Conservation (phyloP, 2,113 vertebrate species). For the Sinocyclocheilus maitianheensis region DNA sequence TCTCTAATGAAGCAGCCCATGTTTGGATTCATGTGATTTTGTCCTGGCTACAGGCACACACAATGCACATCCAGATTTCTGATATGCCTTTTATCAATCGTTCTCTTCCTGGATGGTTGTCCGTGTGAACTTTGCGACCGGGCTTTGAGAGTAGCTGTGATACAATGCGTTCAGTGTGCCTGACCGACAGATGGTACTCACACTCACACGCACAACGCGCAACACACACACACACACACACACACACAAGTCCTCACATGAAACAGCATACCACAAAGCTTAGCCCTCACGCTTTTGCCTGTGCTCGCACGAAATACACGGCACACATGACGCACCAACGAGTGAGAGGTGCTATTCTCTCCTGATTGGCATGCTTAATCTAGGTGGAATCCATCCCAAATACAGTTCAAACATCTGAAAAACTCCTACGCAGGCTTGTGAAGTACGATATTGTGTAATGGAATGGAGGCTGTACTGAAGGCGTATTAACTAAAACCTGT, state of each 20-base stretch:
- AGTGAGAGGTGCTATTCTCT: slow-evolving; percentile 28
- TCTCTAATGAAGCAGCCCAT: background rate
- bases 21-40: background rate
- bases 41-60: background rate
- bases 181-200: slow-evolving; percentile 57
- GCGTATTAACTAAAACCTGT: background rate
- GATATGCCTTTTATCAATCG: slow-evolving; percentile 44
- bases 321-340: background rate
- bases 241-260: slow-evolving; percentile 48
- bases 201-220: background rate
- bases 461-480: slow-evolving; percentile 7
- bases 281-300: slow-evolving; percentile 31
- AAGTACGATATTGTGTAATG: slow-evolving; percentile 8
- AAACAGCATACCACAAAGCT: slow-evolving; percentile 42
- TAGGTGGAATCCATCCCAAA: slow-evolving; percentile 14
- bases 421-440: background rate
- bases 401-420: background rate
- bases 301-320: slow-evolving; percentile 38
- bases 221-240: too few species aligned
- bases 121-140: slow-evolving; percentile 51
- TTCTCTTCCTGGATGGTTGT: slow-evolving; percentile 45
- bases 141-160: slow-evolving; percentile 48
- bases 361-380: background rate
- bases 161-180: slow-evolving; percentile 57
- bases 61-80: slow-evolving; percentile 21